A percentile compares a stretch with the other conserved stretches of the same genome.
phyloP scores from a whole-genome alignment of 2,888 invertebrate genomes.

The Herminia tarsipennalis region DNA sequence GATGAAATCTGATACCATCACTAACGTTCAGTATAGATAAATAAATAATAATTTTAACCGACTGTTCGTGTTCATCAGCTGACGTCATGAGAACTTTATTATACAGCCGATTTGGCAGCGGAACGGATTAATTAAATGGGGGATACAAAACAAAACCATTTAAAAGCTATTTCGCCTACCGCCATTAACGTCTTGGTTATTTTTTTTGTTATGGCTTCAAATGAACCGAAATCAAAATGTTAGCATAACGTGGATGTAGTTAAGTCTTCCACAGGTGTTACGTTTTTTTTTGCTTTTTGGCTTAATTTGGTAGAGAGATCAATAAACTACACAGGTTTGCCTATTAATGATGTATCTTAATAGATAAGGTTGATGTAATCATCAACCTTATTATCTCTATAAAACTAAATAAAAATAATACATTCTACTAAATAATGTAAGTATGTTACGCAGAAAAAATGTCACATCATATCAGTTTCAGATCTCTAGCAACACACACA shows the following conservation, averaged over 20 bases:
- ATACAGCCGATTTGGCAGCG: slow-evolving; percentile 40
- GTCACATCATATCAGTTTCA: no score
- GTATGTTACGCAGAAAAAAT: no score
- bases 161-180: slow-evolving; percentile 42
- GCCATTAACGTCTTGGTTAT: slow-evolving; percentile 34
- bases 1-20: slow-evolving; percentile 35
- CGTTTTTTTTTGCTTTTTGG: slow-evolving; percentile 7
- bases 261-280: slow-evolving; percentile 15
- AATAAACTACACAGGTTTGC: slow-evolving; percentile 13
- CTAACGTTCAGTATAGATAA: slow-evolving; percentile 18
- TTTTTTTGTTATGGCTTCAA: slow-evolving; percentile 23
- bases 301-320: slow-evolving; percentile 9
- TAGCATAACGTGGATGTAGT: slow-evolving; percentile 12
- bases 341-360: slow-evolving; percentile 8
- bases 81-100: slow-evolving; percentile 45
- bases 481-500: neutral
- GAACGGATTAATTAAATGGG: slow-evolving; percentile 45
- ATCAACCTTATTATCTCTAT: no score
- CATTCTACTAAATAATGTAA: neutral
- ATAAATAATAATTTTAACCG: slow-evolving; percentile 29
- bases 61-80: slow-evolving; percentile 29
- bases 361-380: no score
- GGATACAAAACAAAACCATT: slow-evolving; percentile 41
- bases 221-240: slow-evolving; percentile 19
- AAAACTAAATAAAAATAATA: no score